Base-by-base conservation (phyloP, 2,797 vertebrate species). In the Alca torda region DNA sequence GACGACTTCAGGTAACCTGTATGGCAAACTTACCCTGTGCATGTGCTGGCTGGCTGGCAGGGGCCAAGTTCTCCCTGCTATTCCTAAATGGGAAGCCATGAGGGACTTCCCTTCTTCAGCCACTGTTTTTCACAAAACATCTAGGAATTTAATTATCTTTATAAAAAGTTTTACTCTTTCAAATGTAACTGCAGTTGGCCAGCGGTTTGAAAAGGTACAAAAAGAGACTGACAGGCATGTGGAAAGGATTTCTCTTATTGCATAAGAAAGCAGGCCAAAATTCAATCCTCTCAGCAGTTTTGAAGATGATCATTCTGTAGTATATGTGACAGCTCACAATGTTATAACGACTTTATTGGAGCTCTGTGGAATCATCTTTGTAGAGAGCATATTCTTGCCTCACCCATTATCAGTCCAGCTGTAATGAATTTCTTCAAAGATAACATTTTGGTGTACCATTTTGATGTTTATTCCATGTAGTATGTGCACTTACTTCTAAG, bases 1-100 rank as follows among this genome's bases (percentile, higher is more conserved):
- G 23, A 31, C 68, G 45, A 35, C 13, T 63, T 81, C 80, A 83
- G 59, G 21, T 43, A 63, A 35, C 48, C 18, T 31, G 30, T 59
- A 7, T 33, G n/a, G 28, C n/a, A 85, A 51, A 65, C 21, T 41
- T 31, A 23, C 13, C 1, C 1, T 0, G 4, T 30, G n/a, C 37
- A 37, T 19, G 3, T 7, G 28, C 39, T 79, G 31, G 25, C 35
- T 78, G 64, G 25, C 41, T 57, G 15, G 25, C 45, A 74, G 37
- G 57, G 85, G 18, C 30, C 18, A 46, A 20, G 12, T 13, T 75
- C 43, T 56, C 19, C 20, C 33, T 89, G 26, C 23, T 81, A 1
- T 37, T 78, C 51, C 35, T 46, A 33, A 31, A 24, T 23, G 15
- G 35, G 53, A 68, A 63, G 14, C 50, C 5, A n/a, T 16, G 20